phyloP scores from a whole-genome alignment of 2,113 vertebrate genomes.

The Phylloscopus trochilus region DNA sequence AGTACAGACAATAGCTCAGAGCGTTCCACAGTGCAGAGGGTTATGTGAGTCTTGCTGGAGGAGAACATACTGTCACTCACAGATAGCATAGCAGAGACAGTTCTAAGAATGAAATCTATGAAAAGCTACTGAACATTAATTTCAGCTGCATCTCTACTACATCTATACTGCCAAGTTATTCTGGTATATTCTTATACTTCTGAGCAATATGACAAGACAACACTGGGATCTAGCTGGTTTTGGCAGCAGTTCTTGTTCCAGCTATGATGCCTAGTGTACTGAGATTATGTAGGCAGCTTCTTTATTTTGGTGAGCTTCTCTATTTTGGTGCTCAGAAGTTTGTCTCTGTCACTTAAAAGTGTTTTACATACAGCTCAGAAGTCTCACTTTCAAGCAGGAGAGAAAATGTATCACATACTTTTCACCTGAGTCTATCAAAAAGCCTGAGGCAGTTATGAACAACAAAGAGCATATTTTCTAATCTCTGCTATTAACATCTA shows the following conservation, averaged over 20 bases:
- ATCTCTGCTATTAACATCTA: neutral
- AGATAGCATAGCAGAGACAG: neutral
- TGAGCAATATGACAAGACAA: neutral
- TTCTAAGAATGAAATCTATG: slow-evolving; percentile 18
- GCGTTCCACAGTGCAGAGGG: neutral
- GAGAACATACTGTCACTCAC: neutral
- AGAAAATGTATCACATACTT: neutral
- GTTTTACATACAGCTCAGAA: neutral
- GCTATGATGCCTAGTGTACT: neutral
- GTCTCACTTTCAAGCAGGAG: neutral
- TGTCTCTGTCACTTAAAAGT: neutral
- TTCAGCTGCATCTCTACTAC: slow-evolving; percentile 8
- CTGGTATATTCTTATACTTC: slow-evolving; percentile 13
- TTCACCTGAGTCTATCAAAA: neutral
- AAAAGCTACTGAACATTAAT: slow-evolving; percentile 2
- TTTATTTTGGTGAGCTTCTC: neutral
- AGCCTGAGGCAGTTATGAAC: neutral
- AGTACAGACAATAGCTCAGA: neutral
- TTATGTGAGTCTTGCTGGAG: neutral
- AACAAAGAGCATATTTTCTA: neutral
- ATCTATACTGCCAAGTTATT: slow-evolving; percentile 17
- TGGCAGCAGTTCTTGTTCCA: neutral
- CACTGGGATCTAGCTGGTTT: neutral
- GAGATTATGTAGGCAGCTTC: neutral
- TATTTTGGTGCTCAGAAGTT: neutral